These are phyloP conservation scores for Mastacembelus armatus DNA, from an alignment of 2,797 vertebrate genomes.

Conservation along the genomic window DNA sequence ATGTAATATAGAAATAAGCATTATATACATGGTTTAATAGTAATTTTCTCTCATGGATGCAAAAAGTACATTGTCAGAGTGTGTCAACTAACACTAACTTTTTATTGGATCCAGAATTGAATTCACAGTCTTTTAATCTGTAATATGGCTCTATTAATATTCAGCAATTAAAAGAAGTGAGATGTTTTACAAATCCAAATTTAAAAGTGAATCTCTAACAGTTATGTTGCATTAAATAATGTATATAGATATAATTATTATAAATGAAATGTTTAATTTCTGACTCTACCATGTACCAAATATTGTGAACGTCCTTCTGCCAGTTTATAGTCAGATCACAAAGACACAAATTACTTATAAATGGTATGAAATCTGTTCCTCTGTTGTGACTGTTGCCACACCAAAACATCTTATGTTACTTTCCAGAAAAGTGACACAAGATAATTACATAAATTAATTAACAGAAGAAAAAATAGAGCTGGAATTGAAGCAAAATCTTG, in stretches of 20 bases:
- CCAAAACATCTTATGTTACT: background rate
- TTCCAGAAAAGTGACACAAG: too few relatives aligned
- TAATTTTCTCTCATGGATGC: constrained; percentile 7
- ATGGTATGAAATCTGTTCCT: too few relatives aligned
- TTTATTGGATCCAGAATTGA: background rate
- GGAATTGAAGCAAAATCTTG: too few relatives aligned
- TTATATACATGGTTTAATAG: background rate
- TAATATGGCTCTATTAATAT: constrained; percentile 19
- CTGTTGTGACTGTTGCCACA: background rate
- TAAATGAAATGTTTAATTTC: constrained; percentile 9
- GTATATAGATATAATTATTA: background rate
- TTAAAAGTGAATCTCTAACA: too few relatives aligned
- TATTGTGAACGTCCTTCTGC: background rate
- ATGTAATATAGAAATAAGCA: constrained; percentile 2
- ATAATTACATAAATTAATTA: too few relatives aligned
- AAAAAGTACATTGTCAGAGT: constrained; percentile 56
- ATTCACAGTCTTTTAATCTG: constrained; percentile 17
- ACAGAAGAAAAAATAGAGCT: too few relatives aligned
- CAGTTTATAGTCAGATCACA: too few relatives aligned
- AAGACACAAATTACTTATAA: background rate
- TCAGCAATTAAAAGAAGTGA: constrained; percentile 1
- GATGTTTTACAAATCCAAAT: background rate
- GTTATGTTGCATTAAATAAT: background rate
- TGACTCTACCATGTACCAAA: constrained; percentile 21
- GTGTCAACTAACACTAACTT: background rate